Evolutionary conservation across 2,888 invertebrate species (phyloP).

Genomic region (Bellardia pandia): DNA sequence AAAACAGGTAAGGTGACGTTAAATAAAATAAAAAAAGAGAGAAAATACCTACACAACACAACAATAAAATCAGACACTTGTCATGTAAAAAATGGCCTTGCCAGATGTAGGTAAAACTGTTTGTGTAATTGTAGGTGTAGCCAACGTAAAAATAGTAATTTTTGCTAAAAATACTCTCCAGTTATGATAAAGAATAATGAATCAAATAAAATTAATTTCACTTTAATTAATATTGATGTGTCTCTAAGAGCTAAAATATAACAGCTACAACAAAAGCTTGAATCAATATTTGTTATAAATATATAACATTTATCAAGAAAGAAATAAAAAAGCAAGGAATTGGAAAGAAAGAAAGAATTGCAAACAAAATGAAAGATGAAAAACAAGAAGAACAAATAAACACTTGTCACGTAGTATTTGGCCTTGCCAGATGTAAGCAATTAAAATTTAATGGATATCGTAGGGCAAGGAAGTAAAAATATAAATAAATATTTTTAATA

Average conservation of each 20-base stretch:
- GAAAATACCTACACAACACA: background rate
- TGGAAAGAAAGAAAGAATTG: background rate
- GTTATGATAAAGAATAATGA: slow-evolving; percentile 5
- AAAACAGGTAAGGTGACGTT: background rate
- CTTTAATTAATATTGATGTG: slow-evolving; percentile 39
- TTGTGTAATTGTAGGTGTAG: background rate
- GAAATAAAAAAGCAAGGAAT: background rate
- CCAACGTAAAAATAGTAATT: slow-evolving; percentile 41
- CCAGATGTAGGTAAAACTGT: slow-evolving; percentile 37
- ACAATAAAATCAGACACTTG: slow-evolving; percentile 31
- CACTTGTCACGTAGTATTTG: slow-evolving; percentile 20
- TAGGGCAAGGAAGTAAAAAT: too few species aligned
- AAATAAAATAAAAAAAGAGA: background rate
- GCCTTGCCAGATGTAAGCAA: slow-evolving; percentile 21
- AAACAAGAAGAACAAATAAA: background rate
- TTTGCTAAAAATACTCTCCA: slow-evolving; percentile 50
- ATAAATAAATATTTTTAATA: too few species aligned
- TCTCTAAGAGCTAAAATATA: background rate
- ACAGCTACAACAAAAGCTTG: background rate
- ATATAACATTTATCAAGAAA: background rate
- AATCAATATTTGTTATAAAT: slow-evolving; percentile 37
- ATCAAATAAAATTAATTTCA: slow-evolving; percentile 42
- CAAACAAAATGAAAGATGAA: background rate
- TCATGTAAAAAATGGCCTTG: slow-evolving; percentile 55
- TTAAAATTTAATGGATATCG: background rate